Conservation (phyloP, 2,888 invertebrate genomes). For the Chesias legatella region DNA sequence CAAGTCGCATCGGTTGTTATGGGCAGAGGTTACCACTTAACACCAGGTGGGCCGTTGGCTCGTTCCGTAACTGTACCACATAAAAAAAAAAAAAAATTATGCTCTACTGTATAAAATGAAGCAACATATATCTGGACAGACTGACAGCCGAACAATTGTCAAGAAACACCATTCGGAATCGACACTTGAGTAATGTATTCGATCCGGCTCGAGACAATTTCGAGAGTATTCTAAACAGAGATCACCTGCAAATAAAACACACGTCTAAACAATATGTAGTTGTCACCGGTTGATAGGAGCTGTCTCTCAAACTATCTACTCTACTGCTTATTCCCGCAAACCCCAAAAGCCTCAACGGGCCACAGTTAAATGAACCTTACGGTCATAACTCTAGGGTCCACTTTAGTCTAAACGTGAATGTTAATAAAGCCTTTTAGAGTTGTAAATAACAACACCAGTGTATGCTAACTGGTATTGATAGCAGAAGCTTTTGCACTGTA, state of each 20-base stretch:
- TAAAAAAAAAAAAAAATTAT: too few relatives aligned
- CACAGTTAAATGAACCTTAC: conserved; percentile 20
- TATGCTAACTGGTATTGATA: conserved; percentile 27
- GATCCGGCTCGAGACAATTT: conserved; percentile 59
- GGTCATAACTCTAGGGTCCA: accelerated
- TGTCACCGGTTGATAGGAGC: conserved; percentile 76
- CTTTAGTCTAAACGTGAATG: background rate
- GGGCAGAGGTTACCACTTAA: too few relatives aligned
- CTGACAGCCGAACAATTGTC: conserved; percentile 30
- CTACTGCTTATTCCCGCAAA: conserved; percentile 15
- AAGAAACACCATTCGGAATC: conserved; percentile 34
- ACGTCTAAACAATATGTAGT: conserved; percentile 72
- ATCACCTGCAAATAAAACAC: conserved; percentile 71
- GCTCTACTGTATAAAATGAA: conserved; percentile 12
- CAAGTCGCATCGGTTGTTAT: too few relatives aligned
- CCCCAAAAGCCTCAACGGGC: background rate
- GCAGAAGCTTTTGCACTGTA: conserved; percentile 9
- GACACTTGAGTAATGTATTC: conserved; percentile 49
- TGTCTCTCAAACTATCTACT: conserved; percentile 75
- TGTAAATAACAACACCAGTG: conserved; percentile 22
- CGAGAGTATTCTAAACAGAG: conserved; percentile 58
- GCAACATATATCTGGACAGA: conserved; percentile 12
- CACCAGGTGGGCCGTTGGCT: too few relatives aligned
- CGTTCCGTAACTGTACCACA: too few relatives aligned
- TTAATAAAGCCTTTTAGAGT: conserved; percentile 28